Conservation (phyloP, 2,888 invertebrate genomes). For the Heliconius ethilla region DNA sequence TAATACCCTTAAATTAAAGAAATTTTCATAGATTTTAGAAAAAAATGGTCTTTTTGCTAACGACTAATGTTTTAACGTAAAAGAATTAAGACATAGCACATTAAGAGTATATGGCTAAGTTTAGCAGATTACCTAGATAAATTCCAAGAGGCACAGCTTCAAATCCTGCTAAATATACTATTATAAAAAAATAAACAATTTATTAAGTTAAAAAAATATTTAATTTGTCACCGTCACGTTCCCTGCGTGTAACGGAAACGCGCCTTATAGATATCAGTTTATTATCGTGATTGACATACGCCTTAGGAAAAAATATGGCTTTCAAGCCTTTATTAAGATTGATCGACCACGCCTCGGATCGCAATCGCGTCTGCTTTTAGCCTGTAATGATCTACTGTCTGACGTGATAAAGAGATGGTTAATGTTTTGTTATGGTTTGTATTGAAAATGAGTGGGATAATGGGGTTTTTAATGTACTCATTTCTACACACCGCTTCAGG, state of each 20-base stretch:
- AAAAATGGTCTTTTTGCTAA: no score
- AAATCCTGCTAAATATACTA: no score
- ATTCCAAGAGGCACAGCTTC: no score
- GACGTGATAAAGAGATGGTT: constrained; percentile 27
- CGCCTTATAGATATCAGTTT: constrained; percentile 51
- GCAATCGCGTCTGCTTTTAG: constrained; percentile 46
- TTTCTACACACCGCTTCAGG: not conserved
- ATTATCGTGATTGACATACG: constrained; percentile 72
- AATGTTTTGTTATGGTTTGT: constrained; percentile 8
- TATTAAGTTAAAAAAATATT: not conserved
- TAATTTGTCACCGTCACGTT: not conserved
- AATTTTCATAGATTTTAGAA: no score
- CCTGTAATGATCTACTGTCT: constrained; percentile 39
- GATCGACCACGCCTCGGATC: constrained; percentile 57
- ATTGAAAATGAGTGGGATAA: not conserved
- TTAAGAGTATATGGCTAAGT: no score
- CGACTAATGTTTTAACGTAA: no score
- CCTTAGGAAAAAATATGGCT: constrained; percentile 73
- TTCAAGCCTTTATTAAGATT: constrained; percentile 74
- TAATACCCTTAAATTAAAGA: no score
- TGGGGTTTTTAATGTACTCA: not conserved
- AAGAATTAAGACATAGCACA: no score
- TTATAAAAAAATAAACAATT: not conserved
- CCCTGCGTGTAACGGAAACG: constrained; percentile 35
- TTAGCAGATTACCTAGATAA: no score